These are phyloP conservation scores for Noctua pronuba DNA, from an alignment of 2,888 invertebrate genomes.

Conservation along the genomic window DNA sequence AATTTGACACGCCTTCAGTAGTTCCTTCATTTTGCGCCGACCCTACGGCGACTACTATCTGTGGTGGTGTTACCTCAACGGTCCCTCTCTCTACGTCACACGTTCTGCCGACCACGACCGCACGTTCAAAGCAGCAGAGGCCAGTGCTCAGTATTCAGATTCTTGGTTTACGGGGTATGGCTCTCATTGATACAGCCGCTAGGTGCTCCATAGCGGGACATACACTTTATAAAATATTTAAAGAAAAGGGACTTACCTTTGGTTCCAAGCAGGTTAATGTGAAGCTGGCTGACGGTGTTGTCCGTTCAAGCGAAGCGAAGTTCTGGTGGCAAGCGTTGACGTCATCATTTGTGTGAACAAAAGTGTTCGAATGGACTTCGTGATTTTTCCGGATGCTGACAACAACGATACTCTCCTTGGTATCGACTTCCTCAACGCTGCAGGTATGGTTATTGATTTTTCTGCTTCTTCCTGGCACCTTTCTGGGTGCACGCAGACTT, in stretches of 20 bases:
- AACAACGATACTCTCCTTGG: constrained; percentile 25
- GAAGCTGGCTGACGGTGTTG: constrained; percentile 21
- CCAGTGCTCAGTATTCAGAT: background rate
- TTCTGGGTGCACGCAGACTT: too few relatives aligned
- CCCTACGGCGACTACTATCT: constrained; percentile 6
- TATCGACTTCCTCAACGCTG: constrained; percentile 1
- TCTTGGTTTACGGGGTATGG: background rate
- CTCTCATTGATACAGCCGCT: constrained; percentile 13
- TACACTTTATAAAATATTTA: background rate
- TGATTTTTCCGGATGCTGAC: constrained; percentile 13
- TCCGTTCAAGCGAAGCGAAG: background rate
- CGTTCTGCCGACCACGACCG: background rate
- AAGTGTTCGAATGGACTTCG: constrained; percentile 9
- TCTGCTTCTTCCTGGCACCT: too few relatives aligned
- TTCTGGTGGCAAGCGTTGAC: background rate
- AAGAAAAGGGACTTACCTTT: constrained; percentile 7
- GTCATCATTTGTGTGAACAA: background rate
- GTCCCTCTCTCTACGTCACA: constrained; percentile 20
- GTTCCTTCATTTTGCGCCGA: constrained; percentile 13
- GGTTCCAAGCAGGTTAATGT: constrained; percentile 16
- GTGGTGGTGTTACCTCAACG: constrained; percentile 3
- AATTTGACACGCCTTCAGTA: background rate
- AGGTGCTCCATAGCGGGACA: constrained; percentile 13
- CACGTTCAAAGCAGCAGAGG: background rate
- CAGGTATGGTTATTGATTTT: too few relatives aligned